phyloP scores from a whole-genome alignment of 2,113 vertebrate species.

The Gorsachius goisagi region DNA sequence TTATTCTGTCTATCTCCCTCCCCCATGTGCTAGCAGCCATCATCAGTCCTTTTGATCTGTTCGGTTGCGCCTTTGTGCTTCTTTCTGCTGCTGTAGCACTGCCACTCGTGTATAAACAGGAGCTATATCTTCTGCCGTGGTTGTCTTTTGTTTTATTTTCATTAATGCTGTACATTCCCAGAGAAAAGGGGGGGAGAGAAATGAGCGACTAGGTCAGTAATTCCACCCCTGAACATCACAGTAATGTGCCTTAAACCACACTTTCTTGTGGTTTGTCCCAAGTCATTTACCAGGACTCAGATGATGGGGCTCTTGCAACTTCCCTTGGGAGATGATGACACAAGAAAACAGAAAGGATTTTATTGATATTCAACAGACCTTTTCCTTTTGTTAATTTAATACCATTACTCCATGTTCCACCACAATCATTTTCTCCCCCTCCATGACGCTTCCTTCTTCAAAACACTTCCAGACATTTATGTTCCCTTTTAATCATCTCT shows the following conservation, averaged over 20 bases:
- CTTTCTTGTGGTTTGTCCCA: slow-evolving; percentile 17
- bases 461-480: slow-evolving; percentile 46
- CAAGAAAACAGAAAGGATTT: slow-evolving; percentile 35
- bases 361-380: slow-evolving; percentile 27
- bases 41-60: not conserved
- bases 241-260: not conserved
- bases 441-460: not conserved
- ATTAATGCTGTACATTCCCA: not conserved
- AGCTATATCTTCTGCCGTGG: rapidly evolving
- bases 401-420: not conserved
- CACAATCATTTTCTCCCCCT: not conserved
- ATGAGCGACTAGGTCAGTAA: not conserved
- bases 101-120: not conserved
- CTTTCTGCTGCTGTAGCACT: not conserved
- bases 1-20: not conserved
- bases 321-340: slow-evolving; percentile 17
- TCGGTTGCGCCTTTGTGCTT: not conserved
- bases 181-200: not conserved
- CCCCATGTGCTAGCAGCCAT: not conserved
- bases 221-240: not conserved
- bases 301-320: not conserved
- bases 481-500: slow-evolving; percentile 46
- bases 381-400: slow-evolving; percentile 51
- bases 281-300: not conserved
- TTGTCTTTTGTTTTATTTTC: not conserved